A percentile compares a stretch with the other conserved stretches of the same genome.
Evolutionary conservation across 1,140 invertebrate genomes (phyloP).

Genomic region (Drosophila littoralis): DNA sequence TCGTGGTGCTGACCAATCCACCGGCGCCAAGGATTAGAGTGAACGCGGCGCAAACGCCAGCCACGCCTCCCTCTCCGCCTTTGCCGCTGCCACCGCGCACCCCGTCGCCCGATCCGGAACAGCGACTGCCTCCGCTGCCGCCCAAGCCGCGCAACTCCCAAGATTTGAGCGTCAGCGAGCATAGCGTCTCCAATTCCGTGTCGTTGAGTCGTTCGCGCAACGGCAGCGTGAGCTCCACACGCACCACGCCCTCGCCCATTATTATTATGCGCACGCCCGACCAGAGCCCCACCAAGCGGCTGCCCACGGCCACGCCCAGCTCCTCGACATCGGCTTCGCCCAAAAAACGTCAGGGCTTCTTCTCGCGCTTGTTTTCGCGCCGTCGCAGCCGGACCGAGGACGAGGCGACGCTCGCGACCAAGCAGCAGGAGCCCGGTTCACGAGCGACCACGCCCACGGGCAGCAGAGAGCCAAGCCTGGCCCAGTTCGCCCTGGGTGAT

Average conservation of each 20-base stretch:
- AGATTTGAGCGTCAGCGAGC: conserved; percentile 61
- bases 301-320: conserved; percentile 73
- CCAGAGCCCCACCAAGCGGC: conserved; percentile 83
- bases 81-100: conserved; percentile 71
- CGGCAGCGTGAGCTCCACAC: conserved; percentile 69
- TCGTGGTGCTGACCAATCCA: conserved; percentile 81
- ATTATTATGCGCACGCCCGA: conserved; percentile 84
- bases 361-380: conserved; percentile 88
- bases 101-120: conserved; percentile 69
- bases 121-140: conserved; percentile 68
- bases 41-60: conserved; percentile 72
- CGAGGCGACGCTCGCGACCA: conserved; percentile 28
- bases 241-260: conserved; percentile 84
- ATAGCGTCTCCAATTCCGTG: conserved; percentile 56
- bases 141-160: conserved; percentile 74
- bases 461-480: conserved; percentile 71
- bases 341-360: conserved; percentile 87
- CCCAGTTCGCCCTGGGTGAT: conserved; percentile 65
- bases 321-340: conserved; percentile 71
- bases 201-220: conserved; percentile 64
- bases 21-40: conserved; percentile 84
- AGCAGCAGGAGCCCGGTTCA: conserved; percentile 19
- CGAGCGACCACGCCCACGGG: conserved; percentile 58
- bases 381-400: conserved; percentile 82
- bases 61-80: conserved; percentile 66